Evolutionary conservation across 1,140 invertebrate genomes (phyloP), one percentile per base, ranked within the genome.

Genomic region (Hormaphis cornu): DNA sequence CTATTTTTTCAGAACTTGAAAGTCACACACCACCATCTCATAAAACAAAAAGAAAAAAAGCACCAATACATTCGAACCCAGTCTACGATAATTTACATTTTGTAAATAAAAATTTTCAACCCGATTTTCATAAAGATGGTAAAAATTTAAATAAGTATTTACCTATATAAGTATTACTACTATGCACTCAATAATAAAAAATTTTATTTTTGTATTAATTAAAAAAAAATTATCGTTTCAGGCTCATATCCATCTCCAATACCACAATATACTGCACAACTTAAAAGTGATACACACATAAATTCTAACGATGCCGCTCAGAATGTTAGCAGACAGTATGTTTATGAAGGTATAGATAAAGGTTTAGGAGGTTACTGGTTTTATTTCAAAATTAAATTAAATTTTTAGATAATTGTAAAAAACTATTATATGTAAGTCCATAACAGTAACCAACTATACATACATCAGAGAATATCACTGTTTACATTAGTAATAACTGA

Each of bases 111-210:
- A 66, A 66, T 1, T 66, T 66, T 50, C 61, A 66, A 33, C 61
- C 61, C n/a, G 61, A 66, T 66, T 66, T 66, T 8, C 61, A 66
- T 50, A 50, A 9, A 66, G 61, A 66, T 66, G 61, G 61, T 66
- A 24, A 48, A 35, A 1, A n/a, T n/a, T n/a, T n/a, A n/a, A 24
- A 20, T 10, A 30, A 24, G 40, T 3, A 40, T 28, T 30, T 1
- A 58, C 20, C 22, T 33, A 16, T 20, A 28, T 59, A 22, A 10
- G 18, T 7, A 46, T 20, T n/a, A n/a, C n/a, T n/a, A n/a, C n/a
- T 20, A 14, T 7, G 40, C 16, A 7, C 40, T 44, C 16, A 14
- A 6, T 28, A 7, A 46, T 61, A 7, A 30, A 14, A 20, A 44
- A 3, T n/a, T 10, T 61, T 20, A 59, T 59, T 42, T 4, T 54